Evolutionary conservation across 2,113 vertebrate genomes (phyloP), one percentile per base, ranked within the genome.

Genomic region (Greenwoodochromis staneri): DNA sequence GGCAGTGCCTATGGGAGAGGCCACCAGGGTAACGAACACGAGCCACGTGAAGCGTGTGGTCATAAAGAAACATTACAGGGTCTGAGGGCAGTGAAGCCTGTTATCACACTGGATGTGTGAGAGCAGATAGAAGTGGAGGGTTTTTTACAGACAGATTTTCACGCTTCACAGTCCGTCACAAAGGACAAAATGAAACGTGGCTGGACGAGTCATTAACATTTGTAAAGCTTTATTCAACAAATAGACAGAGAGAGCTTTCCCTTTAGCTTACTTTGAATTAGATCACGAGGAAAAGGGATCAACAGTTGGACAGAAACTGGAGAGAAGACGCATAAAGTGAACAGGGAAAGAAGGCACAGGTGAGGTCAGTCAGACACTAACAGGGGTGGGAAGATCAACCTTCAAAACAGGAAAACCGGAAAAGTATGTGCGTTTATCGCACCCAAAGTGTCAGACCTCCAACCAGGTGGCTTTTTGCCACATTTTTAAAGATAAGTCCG

Each of bases 31-130:
- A 83, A 42, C 81, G 81, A 91, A 76, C 92, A 84, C 2, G 59
- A 89, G 83, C 87, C 19, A 40, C 88, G 51, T 81, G 90, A 90
- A 92, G 87, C 73, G 80, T 88, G 80, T 47, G 63, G 87, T 87
- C 91, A 86, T 93, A 86, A 95, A 89, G 87, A 84, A 59, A 85
- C 84, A 76, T 82, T 3, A 59, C 29, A 27, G 82, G 27, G 45
- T 7, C 27, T 85, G 57, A n/a, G 82, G 1, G 87, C 90, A 76
- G 53, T 84, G 83, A 51, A 86, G 78, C 87, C 55, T 82, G 81
- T 21, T 81, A 88, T 47, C 85, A 84, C 45, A 29, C 81, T 27
- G 4, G 66, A 66, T 82, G 76, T 42, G 40, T 45, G 2, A 80
- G 57, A 17, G n/a, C 49, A 83, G 82, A 86, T 57, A 87, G 31